Evolutionary conservation across 2,888 invertebrate species (phyloP).

Genomic region (Ganaspis brasiliensis): DNA sequence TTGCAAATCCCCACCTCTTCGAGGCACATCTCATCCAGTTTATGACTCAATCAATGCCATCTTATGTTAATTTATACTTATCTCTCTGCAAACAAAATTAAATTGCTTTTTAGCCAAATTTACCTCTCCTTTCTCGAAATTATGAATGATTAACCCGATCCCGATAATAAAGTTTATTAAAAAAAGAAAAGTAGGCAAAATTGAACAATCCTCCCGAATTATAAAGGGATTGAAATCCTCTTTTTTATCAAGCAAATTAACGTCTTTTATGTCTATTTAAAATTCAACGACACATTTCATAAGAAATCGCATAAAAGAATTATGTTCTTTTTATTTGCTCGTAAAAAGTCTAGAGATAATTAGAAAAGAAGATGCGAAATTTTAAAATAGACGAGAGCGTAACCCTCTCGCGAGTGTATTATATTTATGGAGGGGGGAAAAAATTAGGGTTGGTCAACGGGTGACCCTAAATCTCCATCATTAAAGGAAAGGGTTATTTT

Average conservation of each 20-base stretch:
- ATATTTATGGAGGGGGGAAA: background rate
- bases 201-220: too few species aligned
- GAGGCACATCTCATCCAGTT: background rate
- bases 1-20: constrained; percentile 13
- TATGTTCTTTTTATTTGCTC: constrained; percentile 61
- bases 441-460: constrained; percentile 53
- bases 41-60: constrained; percentile 11
- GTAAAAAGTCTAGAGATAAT: constrained; percentile 70
- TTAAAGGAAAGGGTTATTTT: constrained; percentile 70
- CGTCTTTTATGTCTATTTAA: constrained; percentile 6
- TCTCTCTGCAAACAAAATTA: background rate
- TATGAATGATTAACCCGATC: too few species aligned
- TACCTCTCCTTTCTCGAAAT: too few species aligned
- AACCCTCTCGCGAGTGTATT: background rate
- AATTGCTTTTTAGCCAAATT: too few species aligned
- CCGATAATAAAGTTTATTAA: too few species aligned
- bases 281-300: constrained; percentile 19
- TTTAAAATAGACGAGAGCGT: constrained; percentile 35
- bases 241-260: background rate
- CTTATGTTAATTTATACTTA: constrained; percentile 1
- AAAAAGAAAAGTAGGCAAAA: too few species aligned
- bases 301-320: background rate
- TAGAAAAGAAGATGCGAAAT: constrained; percentile 60
- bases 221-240: background rate
- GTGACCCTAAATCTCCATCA: constrained; percentile 69